These are phyloP conservation scores for Rhinogobius similis DNA, from an alignment of 2,113 vertebrate species.

Conservation along the genomic window DNA sequence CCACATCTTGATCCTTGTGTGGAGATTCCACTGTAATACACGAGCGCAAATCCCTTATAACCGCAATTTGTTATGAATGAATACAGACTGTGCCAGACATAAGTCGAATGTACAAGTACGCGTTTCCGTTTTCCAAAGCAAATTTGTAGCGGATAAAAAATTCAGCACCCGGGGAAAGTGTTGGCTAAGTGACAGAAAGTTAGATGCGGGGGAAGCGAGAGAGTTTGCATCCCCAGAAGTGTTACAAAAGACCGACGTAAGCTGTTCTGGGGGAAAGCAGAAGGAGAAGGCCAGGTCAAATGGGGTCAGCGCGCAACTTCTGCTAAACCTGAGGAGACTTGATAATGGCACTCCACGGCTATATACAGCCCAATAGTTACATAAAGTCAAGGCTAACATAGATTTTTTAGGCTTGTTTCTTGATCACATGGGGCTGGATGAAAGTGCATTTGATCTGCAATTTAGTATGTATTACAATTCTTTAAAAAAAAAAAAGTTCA, in stretches of 20 bases:
- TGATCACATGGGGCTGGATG: too few species aligned
- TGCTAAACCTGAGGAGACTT: conserved; percentile 57
- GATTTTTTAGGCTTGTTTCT: background rate
- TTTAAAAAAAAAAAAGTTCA: too few species aligned
- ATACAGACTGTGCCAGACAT: conserved; percentile 28
- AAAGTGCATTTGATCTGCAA: too few species aligned
- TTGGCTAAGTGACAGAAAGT: conserved; percentile 64
- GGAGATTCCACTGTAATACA: background rate
- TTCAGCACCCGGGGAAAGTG: conserved; percentile 55
- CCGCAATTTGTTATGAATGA: background rate
- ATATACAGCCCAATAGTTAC: conserved; percentile 6
- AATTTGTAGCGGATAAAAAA: conserved; percentile 59
- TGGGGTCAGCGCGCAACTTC: conserved; percentile 52
- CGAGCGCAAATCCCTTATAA: background rate
- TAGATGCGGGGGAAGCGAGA: conserved; percentile 40
- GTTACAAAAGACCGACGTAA: conserved; percentile 62
- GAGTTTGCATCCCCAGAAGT: conserved; percentile 44
- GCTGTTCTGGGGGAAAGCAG: conserved; percentile 44
- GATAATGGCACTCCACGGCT: conserved; percentile 50
- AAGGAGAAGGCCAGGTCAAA: conserved; percentile 60
- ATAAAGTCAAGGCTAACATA: background rate
- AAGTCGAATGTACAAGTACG: conserved; percentile 24
- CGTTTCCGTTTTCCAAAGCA: conserved; percentile 47
- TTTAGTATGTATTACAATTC: too few species aligned
- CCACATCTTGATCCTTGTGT: too few species aligned